phyloP scores from a whole-genome alignment of 2,888 invertebrate species.

The Macropis europaea region DNA sequence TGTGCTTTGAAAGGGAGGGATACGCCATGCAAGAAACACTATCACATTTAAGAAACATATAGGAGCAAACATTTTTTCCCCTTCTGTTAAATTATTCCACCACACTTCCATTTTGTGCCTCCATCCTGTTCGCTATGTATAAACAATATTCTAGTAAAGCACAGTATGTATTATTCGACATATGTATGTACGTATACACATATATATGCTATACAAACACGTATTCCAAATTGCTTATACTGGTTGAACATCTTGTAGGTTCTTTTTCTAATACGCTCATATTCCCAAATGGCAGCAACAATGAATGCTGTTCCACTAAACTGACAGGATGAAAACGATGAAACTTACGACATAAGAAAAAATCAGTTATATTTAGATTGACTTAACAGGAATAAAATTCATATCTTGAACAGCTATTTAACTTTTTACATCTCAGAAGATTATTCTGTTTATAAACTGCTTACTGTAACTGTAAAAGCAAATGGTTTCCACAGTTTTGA shows the following conservation, averaged over 20 bases:
- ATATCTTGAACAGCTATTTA: neutral
- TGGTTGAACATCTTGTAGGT: constrained; percentile 64
- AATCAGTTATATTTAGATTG: constrained; percentile 1
- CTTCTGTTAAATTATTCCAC: constrained; percentile 88
- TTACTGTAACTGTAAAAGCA: constrained; percentile 84
- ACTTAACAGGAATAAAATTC: neutral
- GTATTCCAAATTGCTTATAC: constrained; percentile 53
- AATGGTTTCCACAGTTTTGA: constrained; percentile 83
- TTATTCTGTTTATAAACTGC: neutral
- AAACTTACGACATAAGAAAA: constrained; percentile 23
- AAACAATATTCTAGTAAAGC: constrained; percentile 14
- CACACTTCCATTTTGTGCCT: constrained; percentile 80
- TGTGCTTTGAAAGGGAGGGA: constrained; percentile 85
- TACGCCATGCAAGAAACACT: constrained; percentile 91
- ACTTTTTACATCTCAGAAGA: neutral
- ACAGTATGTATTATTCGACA: neutral
- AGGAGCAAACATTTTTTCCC: constrained; percentile 89
- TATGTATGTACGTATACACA: neutral
- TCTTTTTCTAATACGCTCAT: constrained; percentile 84
- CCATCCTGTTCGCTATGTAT: constrained; percentile 69
- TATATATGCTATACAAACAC: constrained; percentile 53
- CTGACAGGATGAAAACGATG: constrained; percentile 77
- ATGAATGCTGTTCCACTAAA: constrained; percentile 86
- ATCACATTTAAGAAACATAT: constrained; percentile 89
- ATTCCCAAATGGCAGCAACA: constrained; percentile 93